phyloP scores from a whole-genome alignment of 2,888 invertebrate genomes.

The Tenthredo livida region DNA sequence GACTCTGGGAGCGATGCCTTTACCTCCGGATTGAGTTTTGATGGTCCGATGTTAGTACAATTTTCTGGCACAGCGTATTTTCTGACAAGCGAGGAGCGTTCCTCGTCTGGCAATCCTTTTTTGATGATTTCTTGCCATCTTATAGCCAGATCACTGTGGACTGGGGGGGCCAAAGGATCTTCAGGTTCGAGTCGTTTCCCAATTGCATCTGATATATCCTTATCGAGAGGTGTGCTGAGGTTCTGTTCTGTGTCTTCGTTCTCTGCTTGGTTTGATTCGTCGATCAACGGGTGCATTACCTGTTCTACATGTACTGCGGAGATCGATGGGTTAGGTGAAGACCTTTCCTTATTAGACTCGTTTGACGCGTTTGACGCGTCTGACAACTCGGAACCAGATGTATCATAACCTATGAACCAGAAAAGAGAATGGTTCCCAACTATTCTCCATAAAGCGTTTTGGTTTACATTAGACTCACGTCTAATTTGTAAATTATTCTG shows the following conservation, averaged over 20 bases:
- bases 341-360: background rate
- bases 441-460: background rate
- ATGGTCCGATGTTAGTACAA: background rate
- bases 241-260: too few relatives aligned
- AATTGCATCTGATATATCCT: background rate
- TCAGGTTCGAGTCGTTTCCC: background rate
- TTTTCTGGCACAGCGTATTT: background rate
- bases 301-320: background rate
- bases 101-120: too few relatives aligned
- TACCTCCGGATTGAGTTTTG: conserved; percentile 1
- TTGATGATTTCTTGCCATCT: background rate
- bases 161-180: background rate
- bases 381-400: background rate
- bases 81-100: background rate
- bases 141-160: background rate
- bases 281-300: background rate
- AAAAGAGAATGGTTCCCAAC: conserved; percentile 5
- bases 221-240: background rate
- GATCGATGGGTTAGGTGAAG: background rate
- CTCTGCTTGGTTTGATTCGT: background rate
- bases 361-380: background rate
- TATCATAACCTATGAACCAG: background rate
- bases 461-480: background rate
- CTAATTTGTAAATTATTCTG: background rate
- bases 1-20: background rate